These are phyloP conservation scores for Mesitornis unicolor DNA, from an alignment of 2,113 vertebrate species.

Conservation along the genomic window DNA sequence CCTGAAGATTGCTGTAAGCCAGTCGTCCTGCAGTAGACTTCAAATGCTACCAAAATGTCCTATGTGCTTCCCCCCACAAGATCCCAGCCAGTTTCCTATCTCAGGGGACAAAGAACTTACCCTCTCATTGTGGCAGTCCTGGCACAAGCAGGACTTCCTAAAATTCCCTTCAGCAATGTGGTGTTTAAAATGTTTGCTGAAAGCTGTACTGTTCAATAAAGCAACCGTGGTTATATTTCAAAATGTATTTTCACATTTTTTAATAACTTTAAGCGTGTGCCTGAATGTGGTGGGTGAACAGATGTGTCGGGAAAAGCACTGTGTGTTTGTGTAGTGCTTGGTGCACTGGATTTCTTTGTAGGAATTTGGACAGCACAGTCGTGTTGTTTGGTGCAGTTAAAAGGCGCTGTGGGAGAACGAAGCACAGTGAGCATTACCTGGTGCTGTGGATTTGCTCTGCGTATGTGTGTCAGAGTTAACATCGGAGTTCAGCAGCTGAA, in stretches of 20 bases:
- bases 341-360: not conserved
- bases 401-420: not conserved
- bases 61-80: accelerated
- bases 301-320: not conserved
- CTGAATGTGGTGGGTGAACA: not conserved
- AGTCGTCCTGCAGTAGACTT: not conserved
- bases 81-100: not conserved
- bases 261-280: not conserved
- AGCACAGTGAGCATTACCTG: not conserved
- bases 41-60: not conserved
- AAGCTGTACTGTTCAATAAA: not conserved
- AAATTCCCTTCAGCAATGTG: not conserved
- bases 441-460: not conserved
- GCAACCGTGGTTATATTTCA: not conserved
- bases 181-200: not conserved
- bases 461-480: not conserved
- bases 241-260: not conserved
- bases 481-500: not conserved
- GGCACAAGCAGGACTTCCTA: not conserved
- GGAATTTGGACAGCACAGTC: not conserved
- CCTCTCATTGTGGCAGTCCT: not conserved
- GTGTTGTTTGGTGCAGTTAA: not conserved
- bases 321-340: not conserved
- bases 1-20: not conserved
- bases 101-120: not conserved